phyloP scores from a whole-genome alignment of 1,140 invertebrate species.

The Dendrolimus kikuchii region DNA sequence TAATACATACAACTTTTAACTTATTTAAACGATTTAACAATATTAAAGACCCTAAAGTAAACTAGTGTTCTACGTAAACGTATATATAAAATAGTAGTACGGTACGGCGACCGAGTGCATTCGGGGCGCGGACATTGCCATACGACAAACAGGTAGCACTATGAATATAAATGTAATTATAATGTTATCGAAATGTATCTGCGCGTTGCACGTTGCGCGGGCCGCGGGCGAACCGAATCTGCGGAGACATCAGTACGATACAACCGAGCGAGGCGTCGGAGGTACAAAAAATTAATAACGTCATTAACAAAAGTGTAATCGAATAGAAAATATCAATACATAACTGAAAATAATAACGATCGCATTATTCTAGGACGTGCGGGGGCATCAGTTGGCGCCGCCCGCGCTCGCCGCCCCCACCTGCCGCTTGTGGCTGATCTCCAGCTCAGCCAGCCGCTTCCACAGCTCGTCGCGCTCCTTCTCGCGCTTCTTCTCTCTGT shows the following conservation, averaged over 20 bases:
- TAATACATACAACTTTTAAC: constrained; percentile 68
- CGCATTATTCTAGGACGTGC: constrained; percentile 42
- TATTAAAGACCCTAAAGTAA: constrained; percentile 69
- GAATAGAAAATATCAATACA: constrained; percentile 65
- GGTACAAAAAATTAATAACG: constrained; percentile 62
- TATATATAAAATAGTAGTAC: constrained; percentile 55
- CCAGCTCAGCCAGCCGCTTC: constrained; percentile 91
- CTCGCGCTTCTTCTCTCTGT: constrained; percentile 94
- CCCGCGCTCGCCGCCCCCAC: constrained; percentile 20
- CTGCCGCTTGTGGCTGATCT: constrained; percentile 73
- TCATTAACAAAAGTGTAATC: constrained; percentile 66
- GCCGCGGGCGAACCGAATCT: constrained; percentile 21
- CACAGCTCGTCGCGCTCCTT: constrained; percentile 95
- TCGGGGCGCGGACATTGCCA: constrained; percentile 26
- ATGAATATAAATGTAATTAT: constrained; percentile 9
- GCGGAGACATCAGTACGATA: constrained; percentile 9
- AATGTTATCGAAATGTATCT: constrained; percentile 2
- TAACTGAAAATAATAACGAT: constrained; percentile 52
- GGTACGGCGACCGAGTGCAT: constrained; percentile 36
- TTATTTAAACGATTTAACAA: constrained; percentile 70
- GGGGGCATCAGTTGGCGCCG: constrained; percentile 40
- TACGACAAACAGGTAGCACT: constrained; percentile 17
- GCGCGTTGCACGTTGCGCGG: constrained; percentile 13
- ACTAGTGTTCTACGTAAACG: constrained; percentile 53
- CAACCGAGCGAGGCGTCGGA: constrained; percentile 39